Evolutionary conservation across 2,797 vertebrate genomes (phyloP).

Genomic region (Xerus rutilus): DNA sequence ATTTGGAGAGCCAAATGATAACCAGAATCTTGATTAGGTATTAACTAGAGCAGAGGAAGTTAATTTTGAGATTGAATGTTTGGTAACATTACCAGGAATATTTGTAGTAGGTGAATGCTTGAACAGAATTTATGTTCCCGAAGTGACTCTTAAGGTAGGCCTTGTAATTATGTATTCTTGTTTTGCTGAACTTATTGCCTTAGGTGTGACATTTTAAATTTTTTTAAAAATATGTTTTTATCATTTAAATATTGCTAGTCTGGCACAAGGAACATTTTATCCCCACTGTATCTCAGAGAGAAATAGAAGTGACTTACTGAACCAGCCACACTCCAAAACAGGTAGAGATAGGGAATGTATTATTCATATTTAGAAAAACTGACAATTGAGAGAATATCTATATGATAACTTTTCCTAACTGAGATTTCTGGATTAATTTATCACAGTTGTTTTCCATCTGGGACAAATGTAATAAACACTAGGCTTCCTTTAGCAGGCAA

Average conservation of each 20-base stretch:
- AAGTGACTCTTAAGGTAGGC: background rate
- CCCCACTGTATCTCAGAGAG: background rate
- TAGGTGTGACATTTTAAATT: background rate
- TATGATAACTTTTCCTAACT: background rate
- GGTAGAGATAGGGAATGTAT: background rate
- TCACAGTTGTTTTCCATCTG: conserved; percentile 67
- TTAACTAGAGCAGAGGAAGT: background rate
- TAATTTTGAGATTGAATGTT: background rate
- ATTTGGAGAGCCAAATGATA: background rate
- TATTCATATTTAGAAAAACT: conserved; percentile 20
- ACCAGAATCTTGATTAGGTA: background rate
- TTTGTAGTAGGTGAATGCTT: background rate
- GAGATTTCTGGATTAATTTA: conserved; percentile 62
- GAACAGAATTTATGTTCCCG: background rate
- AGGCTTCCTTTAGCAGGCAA: conserved; percentile 53
- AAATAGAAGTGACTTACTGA: background rate
- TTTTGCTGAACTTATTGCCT: background rate
- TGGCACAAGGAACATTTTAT: background rate
- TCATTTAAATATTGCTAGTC: background rate
- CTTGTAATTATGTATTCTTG: background rate
- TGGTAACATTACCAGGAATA: background rate
- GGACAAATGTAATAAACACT: conserved; percentile 28
- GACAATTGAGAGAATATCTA: conserved; percentile 14
- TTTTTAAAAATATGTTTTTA: background rate
- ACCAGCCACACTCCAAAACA: background rate